Conservation (phyloP, 2,797 vertebrate species). For the Anguilla pacifica region DNA sequence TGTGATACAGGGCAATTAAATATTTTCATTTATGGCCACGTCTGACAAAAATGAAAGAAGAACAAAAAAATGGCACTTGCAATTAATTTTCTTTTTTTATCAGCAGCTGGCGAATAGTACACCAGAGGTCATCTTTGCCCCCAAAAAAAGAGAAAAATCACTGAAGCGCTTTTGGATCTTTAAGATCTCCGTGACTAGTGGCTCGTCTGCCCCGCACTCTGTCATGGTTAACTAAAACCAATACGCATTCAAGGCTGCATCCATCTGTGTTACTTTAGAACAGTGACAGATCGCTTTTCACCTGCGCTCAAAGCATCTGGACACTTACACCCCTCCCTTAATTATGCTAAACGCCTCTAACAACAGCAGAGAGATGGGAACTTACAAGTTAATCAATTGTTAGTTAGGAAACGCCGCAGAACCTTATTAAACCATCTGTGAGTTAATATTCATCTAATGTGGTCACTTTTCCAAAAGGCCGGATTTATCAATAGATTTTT, state of each 20-base stretch:
- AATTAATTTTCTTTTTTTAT: conserved; percentile 56
- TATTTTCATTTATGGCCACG: conserved; percentile 52
- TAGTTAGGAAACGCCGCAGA: conserved; percentile 70
- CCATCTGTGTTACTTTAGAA: conserved; percentile 84
- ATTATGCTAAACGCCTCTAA: conserved; percentile 80
- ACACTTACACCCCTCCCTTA: conserved; percentile 67
- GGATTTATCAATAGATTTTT: conserved; percentile 61
- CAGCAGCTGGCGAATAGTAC: conserved; percentile 65
- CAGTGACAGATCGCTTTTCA: conserved; percentile 80
- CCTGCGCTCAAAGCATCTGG: conserved; percentile 78
- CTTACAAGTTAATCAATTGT: conserved; percentile 84
- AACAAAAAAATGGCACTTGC: conserved; percentile 43
- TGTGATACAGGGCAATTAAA: background rate
- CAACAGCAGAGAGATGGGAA: conserved; percentile 79
- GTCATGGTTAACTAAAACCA: conserved; percentile 93
- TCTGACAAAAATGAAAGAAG: background rate
- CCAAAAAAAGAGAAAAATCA: conserved; percentile 57
- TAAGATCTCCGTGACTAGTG: conserved; percentile 75
- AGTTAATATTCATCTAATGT: conserved; percentile 76
- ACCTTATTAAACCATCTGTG: conserved; percentile 73
- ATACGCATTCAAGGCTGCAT: conserved; percentile 82
- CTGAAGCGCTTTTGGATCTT: conserved; percentile 67
- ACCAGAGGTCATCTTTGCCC: conserved; percentile 61
- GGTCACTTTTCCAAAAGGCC: conserved; percentile 70
- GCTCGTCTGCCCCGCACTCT: conserved; percentile 84